Percentiles rank a stretch among this genome's conserved stretches.
Conservation (phyloP, 2,113 vertebrate species). For the Callorhinus ursinus region DNA sequence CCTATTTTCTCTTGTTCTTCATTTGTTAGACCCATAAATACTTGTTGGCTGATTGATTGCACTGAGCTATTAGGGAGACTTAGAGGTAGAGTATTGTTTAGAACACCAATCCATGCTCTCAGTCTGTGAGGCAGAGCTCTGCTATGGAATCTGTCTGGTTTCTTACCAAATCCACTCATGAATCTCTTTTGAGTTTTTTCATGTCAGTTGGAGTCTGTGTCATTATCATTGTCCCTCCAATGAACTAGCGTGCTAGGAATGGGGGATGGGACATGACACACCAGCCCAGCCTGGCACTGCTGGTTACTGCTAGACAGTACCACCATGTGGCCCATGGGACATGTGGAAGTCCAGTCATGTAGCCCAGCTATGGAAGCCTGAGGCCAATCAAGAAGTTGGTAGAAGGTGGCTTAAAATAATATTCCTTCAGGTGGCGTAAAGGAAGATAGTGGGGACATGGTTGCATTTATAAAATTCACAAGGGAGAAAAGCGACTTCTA, state of each 20-base stretch:
- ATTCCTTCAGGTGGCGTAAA: slow-evolving; percentile 52
- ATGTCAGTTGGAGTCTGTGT: slow-evolving; percentile 52
- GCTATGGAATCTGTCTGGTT: slow-evolving; percentile 12
- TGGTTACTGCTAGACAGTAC: slow-evolving; percentile 67
- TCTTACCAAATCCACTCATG: slow-evolving; percentile 22
- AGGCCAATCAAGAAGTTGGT: slow-evolving; percentile 20
- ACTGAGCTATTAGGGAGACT: slow-evolving; percentile 50
- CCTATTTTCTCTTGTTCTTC: slow-evolving; percentile 61
- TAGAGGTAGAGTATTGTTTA: slow-evolving; percentile 42
- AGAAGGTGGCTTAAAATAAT: slow-evolving; percentile 37
- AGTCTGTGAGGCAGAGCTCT: neutral
- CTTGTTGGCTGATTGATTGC: slow-evolving; percentile 45
- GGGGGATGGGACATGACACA: slow-evolving; percentile 63
- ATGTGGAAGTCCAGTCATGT: slow-evolving; percentile 14
- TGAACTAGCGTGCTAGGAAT: slow-evolving; percentile 59
- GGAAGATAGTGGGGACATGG: slow-evolving; percentile 19
- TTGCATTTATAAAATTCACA: slow-evolving; percentile 54
- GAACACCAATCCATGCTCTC: neutral
- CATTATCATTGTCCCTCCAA: slow-evolving; percentile 52
- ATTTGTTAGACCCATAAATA: slow-evolving; percentile 49
- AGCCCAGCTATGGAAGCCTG: neutral
- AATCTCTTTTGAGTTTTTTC: slow-evolving; percentile 54
- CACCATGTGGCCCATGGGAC: slow-evolving; percentile 48
- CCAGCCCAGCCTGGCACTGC: slow-evolving; percentile 73
- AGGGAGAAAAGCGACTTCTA: slow-evolving; percentile 24